A percentile compares a stretch with the other conserved stretches of the same genome.
Conservation (phyloP, 2,113 vertebrate species). For the Gambusia affinis region DNA sequence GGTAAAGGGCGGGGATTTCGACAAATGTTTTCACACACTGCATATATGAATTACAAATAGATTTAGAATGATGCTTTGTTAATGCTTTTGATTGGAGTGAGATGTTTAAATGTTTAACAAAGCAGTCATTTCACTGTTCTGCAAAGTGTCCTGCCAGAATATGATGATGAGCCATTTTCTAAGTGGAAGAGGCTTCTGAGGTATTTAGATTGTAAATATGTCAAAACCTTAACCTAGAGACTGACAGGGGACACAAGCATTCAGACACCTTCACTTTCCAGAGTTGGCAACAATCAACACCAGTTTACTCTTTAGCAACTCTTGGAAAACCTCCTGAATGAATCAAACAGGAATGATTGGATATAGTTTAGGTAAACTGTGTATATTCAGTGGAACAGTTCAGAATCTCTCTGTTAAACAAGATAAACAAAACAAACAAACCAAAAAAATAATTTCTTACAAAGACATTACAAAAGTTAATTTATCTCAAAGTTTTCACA, state of each 20-base stretch:
- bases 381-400: not conserved
- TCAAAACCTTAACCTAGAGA: conserved; percentile 30
- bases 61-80: conserved; percentile 46
- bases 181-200: conserved; percentile 37
- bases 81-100: conserved; percentile 51
- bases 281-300: not conserved
- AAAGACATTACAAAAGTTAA: not conserved
- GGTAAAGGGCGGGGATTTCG: not conserved
- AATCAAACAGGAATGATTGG: not conserved
- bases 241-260: conserved; percentile 3
- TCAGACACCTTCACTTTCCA: conserved; percentile 8
- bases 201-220: conserved; percentile 20
- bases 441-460: not conserved
- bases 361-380: not conserved
- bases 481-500: not conserved
- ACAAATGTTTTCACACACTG: not conserved
- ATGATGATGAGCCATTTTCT: conserved; percentile 42
- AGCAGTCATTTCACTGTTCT: conserved; percentile 46
- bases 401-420: not conserved
- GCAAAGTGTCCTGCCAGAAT: conserved; percentile 42
- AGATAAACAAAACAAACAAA: too few species aligned
- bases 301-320: not conserved
- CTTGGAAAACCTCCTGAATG: not conserved
- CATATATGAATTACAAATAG: conserved; percentile 8
- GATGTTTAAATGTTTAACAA: conserved; percentile 38